Conservation (phyloP, 2,797 vertebrate genomes). For the Lerista edwardsae region DNA sequence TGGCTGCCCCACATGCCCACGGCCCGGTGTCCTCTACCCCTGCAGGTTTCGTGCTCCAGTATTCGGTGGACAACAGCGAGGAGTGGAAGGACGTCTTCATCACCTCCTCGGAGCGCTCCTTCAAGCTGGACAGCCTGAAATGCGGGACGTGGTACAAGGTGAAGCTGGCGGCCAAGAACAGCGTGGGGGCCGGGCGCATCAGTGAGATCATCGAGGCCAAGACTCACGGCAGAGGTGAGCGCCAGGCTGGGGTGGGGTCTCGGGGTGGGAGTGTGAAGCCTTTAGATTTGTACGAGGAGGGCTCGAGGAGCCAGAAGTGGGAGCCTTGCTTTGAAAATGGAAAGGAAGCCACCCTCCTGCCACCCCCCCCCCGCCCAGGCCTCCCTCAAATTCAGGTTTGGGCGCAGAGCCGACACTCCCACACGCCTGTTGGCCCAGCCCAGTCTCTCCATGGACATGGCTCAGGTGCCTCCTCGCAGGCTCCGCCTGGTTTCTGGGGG, state of each 20-base stretch:
- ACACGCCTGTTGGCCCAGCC: too few relatives aligned
- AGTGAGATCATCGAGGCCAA: slow-evolving; percentile 99
- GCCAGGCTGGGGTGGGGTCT: too few relatives aligned
- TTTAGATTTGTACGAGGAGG: too few relatives aligned
- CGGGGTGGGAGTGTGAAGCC: too few relatives aligned
- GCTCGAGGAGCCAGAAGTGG: too few relatives aligned
- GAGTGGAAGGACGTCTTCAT: slow-evolving; percentile 98
- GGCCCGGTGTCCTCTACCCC: slow-evolving; percentile 67
- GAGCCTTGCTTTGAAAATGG: too few relatives aligned
- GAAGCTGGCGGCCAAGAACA: slow-evolving; percentile 98
- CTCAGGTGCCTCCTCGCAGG: too few relatives aligned
- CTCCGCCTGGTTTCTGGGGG: background rate
- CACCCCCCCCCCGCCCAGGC: too few relatives aligned
- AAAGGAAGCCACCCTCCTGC: too few relatives aligned
- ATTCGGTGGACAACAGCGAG: slow-evolving; percentile 97
- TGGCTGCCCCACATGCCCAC: slow-evolving; percentile 63
- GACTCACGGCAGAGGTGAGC: slow-evolving; percentile 93
- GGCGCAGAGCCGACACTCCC: background rate
- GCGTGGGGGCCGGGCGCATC: slow-evolving; percentile 96
- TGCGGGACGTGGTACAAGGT: slow-evolving; percentile 99
- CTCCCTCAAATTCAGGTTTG: background rate
- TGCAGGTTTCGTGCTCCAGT: slow-evolving; percentile 95
- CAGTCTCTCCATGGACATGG: too few relatives aligned
- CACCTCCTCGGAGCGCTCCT: slow-evolving; percentile 93
- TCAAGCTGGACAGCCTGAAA: slow-evolving; percentile 94